phyloP scores from a whole-genome alignment of 2,888 invertebrate species.

The Apotomis betuletana region DNA sequence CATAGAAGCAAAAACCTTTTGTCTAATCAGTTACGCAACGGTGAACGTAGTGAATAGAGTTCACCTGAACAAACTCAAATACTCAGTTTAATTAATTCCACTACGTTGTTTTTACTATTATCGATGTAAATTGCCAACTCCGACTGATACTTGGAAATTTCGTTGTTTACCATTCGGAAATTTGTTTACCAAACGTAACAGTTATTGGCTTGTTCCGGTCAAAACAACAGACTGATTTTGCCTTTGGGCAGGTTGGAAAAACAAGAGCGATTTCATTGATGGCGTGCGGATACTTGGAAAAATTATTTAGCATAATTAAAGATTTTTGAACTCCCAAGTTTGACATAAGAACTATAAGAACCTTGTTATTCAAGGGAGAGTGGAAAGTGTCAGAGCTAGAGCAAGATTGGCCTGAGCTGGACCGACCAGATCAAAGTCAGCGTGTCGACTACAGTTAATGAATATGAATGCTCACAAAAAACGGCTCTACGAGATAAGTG shows the following conservation, averaged over 20 bases:
- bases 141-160: slow-evolving; percentile 26
- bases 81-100: slow-evolving; percentile 14
- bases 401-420: too few species aligned
- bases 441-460: too few species aligned
- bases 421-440: too few species aligned
- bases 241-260: slow-evolving; percentile 39
- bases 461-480: too few species aligned
- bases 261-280: slow-evolving; percentile 34
- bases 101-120: slow-evolving; percentile 21
- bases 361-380: too few species aligned
- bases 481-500: too few species aligned
- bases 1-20: neutral
- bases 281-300: neutral
- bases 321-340: too few species aligned
- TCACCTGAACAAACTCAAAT: slow-evolving; percentile 10
- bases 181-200: slow-evolving; percentile 33
- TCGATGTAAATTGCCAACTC: slow-evolving; percentile 25
- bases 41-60: slow-evolving; percentile 2
- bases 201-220: slow-evolving; percentile 45
- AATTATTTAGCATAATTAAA: neutral
- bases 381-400: too few species aligned
- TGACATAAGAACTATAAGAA: too few species aligned
- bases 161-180: slow-evolving; percentile 33
- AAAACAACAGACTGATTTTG: slow-evolving; percentile 47
- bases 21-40: neutral